Percentiles rank a stretch among this genome's conserved stretches.
phyloP scores from a whole-genome alignment of 2,113 vertebrate genomes.

The Alligator sinensis region DNA sequence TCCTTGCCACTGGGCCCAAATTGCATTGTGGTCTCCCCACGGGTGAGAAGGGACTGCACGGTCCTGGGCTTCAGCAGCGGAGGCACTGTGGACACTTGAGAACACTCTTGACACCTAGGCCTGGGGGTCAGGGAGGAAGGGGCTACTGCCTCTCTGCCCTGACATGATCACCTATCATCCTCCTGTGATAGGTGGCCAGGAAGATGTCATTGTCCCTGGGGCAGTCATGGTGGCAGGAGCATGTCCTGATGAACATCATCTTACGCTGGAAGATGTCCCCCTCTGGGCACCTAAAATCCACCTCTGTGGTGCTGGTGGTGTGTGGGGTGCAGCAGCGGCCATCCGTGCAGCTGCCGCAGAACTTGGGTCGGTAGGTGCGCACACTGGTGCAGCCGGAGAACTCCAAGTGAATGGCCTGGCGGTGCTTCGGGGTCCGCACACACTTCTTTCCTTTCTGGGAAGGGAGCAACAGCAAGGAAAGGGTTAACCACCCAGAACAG shows the following conservation, averaged over 20 bases:
- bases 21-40: background rate
- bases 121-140: background rate
- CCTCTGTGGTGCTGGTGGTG: slow-evolving; percentile 65
- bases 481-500: background rate
- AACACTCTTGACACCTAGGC: background rate
- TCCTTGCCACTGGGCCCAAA: background rate
- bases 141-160: slow-evolving; percentile 31
- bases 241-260: slow-evolving; percentile 86
- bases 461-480: background rate
- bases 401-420: slow-evolving; percentile 74
- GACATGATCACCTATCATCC: slow-evolving; percentile 79
- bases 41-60: background rate
- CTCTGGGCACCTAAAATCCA: slow-evolving; percentile 83
- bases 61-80: background rate
- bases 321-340: slow-evolving; percentile 81
- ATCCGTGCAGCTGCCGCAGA: slow-evolving; percentile 81
- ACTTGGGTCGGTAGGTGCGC: slow-evolving; percentile 77
- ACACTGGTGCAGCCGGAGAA: slow-evolving; percentile 81
- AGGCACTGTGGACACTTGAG: background rate
- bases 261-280: slow-evolving; percentile 80
- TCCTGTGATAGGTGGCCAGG: slow-evolving; percentile 70
- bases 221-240: slow-evolving; percentile 82
- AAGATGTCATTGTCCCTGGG: slow-evolving; percentile 83
- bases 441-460: slow-evolving; percentile 82
- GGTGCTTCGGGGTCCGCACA: slow-evolving; percentile 69